Evolutionary conservation across 2,888 invertebrate species (phyloP).

Genomic region (Noctua janthina): DNA sequence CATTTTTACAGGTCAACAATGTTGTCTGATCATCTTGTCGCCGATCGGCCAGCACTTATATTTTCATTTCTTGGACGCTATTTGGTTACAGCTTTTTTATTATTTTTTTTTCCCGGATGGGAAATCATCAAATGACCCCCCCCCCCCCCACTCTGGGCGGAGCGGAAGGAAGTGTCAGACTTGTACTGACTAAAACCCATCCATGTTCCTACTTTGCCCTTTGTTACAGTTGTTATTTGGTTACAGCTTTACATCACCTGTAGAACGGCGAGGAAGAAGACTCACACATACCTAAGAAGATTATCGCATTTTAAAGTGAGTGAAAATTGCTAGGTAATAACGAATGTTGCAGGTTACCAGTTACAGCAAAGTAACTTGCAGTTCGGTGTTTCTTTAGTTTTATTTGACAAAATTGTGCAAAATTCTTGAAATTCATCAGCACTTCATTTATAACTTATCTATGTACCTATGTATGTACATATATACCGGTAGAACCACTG

Average conservation of each 20-base stretch:
- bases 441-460: conserved; percentile 22
- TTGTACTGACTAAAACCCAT: too few species aligned
- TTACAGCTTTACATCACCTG: background rate
- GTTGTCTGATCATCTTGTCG: background rate
- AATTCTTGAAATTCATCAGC: background rate
- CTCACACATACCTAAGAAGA: background rate
- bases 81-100: background rate
- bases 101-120: too few species aligned
- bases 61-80: background rate
- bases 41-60: background rate
- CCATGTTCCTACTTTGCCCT: too few species aligned
- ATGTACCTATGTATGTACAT: background rate
- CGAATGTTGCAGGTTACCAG: background rate
- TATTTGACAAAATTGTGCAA: background rate
- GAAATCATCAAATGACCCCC: too few species aligned
- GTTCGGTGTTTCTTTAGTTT: background rate
- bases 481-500: background rate
- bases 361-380: too few species aligned
- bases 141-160: too few species aligned
- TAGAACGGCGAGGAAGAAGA: background rate
- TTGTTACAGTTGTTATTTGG: too few species aligned
- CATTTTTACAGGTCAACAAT: background rate
- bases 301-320: too few species aligned
- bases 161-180: too few species aligned
- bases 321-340: background rate